Evolutionary conservation across 2,888 invertebrate genomes (phyloP).

Genomic region (Patella ulyssiponensis): DNA sequence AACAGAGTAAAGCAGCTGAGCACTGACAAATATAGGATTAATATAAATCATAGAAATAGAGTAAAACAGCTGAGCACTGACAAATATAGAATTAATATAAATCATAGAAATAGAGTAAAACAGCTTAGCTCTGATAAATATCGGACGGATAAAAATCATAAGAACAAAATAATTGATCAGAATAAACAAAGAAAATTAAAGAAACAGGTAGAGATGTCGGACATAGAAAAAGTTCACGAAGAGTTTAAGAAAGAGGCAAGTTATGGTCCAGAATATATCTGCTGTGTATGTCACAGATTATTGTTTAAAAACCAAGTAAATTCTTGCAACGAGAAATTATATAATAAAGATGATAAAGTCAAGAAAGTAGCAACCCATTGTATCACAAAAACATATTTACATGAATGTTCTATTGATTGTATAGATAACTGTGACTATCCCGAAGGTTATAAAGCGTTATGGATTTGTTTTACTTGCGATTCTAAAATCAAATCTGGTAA

Average conservation of each 20-base stretch:
- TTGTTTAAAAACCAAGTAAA: not conserved
- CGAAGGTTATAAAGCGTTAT: not conserved
- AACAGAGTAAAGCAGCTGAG: no score
- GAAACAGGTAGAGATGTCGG: not conserved
- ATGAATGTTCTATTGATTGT: not conserved
- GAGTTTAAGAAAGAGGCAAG: not conserved
- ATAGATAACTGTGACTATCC: not conserved
- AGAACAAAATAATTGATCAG: not conserved
- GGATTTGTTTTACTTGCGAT: not conserved
- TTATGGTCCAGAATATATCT: not conserved
- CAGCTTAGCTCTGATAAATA: not conserved
- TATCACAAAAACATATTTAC: slow-evolving; percentile 4
- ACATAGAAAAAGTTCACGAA: not conserved
- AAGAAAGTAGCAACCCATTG: not conserved
- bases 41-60: not conserved
- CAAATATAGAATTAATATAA: not conserved
- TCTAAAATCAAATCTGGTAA: not conserved
- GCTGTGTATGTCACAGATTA: not conserved
- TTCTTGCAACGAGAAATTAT: not conserved
- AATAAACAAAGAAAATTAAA: not conserved
- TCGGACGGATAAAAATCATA: not conserved
- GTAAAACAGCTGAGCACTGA: not conserved
- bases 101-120: not conserved
- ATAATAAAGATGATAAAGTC: not conserved
- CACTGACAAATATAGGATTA: not conserved